These are phyloP conservation scores for Amiota mariae DNA, from an alignment of 2,888 invertebrate species.

Conservation along the genomic window DNA sequence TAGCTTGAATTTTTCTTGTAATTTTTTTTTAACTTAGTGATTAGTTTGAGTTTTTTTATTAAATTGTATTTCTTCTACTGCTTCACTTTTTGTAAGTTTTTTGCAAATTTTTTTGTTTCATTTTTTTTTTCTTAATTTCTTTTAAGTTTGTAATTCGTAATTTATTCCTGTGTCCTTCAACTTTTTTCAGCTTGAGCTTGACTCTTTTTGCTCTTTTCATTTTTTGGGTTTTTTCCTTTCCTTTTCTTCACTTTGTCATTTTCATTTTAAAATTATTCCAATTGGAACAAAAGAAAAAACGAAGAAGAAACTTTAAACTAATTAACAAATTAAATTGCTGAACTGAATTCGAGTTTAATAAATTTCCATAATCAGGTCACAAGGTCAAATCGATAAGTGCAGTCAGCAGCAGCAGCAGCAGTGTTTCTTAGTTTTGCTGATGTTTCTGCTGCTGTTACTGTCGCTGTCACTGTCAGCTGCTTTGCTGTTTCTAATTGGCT, in stretches of 20 bases:
- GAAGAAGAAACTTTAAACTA: too few relatives aligned
- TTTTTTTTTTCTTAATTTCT: conserved; percentile 6
- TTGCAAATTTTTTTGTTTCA: background rate
- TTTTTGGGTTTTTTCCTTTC: too few relatives aligned
- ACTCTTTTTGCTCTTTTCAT: background rate
- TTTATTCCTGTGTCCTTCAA: conserved; percentile 1
- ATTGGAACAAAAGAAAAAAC: too few relatives aligned
- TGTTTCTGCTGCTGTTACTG: too few relatives aligned
- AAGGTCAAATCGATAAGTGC: background rate
- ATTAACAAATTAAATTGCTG: background rate
- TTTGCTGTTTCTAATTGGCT: background rate
- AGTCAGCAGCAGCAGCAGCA: background rate
- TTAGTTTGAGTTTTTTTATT: conserved; percentile 6
- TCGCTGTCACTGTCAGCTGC: background rate
- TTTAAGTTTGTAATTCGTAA: background rate
- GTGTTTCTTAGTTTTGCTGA: background rate
- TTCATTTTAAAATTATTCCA: too few relatives aligned
- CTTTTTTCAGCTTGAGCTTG: background rate
- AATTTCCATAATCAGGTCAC: conserved; percentile 14
- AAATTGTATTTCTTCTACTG: background rate
- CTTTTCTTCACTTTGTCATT: background rate
- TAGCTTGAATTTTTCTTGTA: background rate
- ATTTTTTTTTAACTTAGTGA: conserved; percentile 18
- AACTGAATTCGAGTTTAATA: background rate
- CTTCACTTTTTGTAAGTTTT: background rate